Evolutionary conservation across 2,797 vertebrate species (phyloP), one percentile per base, ranked within the genome.

Genomic region (Dermochelys coriacea): DNA sequence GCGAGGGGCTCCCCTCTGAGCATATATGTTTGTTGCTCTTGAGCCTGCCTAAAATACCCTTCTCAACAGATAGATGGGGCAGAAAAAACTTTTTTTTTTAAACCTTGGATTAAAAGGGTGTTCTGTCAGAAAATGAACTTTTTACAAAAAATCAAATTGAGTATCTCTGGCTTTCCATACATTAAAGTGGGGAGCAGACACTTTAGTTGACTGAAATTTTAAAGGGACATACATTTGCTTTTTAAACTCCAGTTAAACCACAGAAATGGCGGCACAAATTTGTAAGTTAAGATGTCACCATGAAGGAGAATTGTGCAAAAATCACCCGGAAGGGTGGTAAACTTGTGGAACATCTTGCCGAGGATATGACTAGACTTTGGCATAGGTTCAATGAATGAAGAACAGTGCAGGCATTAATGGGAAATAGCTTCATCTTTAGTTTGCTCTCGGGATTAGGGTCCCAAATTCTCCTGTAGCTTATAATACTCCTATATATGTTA

Each of bases 391-490:
- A 80, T 85, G 41, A 68, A 61, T 59, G 49, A 34, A 75, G 92
- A 96, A 55, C 12, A 68, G 15, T 51, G 55, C 47, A 82, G 61
- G 12, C 3, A 41, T 86, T 93, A 84, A 61, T 4, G 89, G 37
- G 55, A 90, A 93, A 51, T 85, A 64, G 84, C 87, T 96, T 93
- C 8, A 84, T 3, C 89, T 94, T 83, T 57, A 83, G 52, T 86
- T 29, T 84, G 21, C 59, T 88, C 3, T 82, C 85, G 80, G 68
- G 59, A 51, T 95, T 91, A 37, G 14, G 2, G 80, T 91, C 85
- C 27, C 87, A 64, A 95, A 47, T 90, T 10, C 88, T 89, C 55
- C 41, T 45, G 10, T 74, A 11, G 12, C 6, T 74, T 74, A 21
- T 45, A 41, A 74, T 45, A 74, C 15, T 61, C 29, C 31, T 71